Percentiles rank a stretch among this genome's conserved stretches.
Conservation (phyloP, 2,113 vertebrate species). For the Odocoileus virginianus region DNA sequence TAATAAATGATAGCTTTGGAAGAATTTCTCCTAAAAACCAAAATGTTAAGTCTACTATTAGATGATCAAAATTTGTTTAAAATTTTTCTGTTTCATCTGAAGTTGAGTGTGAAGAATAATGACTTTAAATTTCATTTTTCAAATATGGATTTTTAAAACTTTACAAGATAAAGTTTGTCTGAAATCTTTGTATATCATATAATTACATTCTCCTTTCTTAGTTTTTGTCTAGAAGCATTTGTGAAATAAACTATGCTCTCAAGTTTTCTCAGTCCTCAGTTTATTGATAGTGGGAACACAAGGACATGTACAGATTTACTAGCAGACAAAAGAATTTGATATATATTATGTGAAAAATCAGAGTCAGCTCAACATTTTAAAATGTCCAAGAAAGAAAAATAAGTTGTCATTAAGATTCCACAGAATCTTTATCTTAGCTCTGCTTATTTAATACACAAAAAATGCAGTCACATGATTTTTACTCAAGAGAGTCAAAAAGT, state of each 20-base stretch:
- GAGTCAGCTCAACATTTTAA: neutral
- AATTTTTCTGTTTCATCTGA: neutral
- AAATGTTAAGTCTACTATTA: neutral
- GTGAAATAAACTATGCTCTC: neutral
- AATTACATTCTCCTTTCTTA: neutral
- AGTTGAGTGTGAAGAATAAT: neutral
- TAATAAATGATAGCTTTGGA: neutral
- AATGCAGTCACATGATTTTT: neutral
- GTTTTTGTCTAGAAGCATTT: neutral
- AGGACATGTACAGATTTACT: neutral
- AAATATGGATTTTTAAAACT: neutral
- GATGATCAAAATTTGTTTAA: neutral
- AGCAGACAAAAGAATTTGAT: neutral
- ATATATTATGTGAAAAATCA: neutral
- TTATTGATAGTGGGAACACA: neutral
- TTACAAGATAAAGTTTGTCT: neutral
- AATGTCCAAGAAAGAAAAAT: neutral
- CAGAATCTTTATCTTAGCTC: neutral
- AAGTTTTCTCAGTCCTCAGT: neutral
- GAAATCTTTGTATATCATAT: neutral
- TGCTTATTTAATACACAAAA: neutral
- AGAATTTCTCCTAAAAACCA: conserved; percentile 2
- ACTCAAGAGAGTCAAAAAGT: neutral
- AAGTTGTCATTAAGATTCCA: neutral
- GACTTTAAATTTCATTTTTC: neutral